Conservation (phyloP, 2,888 invertebrate genomes). For the Ditula angustiorana region DNA sequence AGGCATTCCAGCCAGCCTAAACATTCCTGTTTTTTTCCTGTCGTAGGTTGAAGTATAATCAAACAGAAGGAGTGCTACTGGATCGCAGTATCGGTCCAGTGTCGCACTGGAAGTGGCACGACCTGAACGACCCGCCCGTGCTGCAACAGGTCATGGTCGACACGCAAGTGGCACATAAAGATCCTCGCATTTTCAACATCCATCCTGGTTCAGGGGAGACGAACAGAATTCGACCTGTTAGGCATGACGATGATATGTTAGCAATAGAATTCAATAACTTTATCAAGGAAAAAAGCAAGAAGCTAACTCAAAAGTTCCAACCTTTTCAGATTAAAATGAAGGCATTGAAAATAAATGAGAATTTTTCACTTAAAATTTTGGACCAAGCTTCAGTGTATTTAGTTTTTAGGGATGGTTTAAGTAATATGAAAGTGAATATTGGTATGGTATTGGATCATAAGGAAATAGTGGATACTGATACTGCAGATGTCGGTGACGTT, state of each 20-base stretch:
- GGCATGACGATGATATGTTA: slow-evolving; percentile 74
- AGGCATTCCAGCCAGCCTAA: too few relatives aligned
- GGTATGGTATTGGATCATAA: slow-evolving; percentile 82
- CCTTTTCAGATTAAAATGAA: slow-evolving; percentile 80
- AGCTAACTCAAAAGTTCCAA: slow-evolving; percentile 68
- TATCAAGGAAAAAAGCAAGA: slow-evolving; percentile 74
- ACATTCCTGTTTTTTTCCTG: not conserved
- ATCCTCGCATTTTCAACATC: slow-evolving; percentile 69
- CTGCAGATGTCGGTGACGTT: slow-evolving; percentile 65
- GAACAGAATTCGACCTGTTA: slow-evolving; percentile 48
- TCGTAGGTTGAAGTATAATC: slow-evolving; percentile 75
- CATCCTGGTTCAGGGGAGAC: slow-evolving; percentile 44
- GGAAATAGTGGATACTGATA: slow-evolving; percentile 77
- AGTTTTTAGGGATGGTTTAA: slow-evolving; percentile 70
- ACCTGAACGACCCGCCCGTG: slow-evolving; percentile 76
- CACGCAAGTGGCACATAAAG: slow-evolving; percentile 72
- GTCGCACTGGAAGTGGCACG: slow-evolving; percentile 80
- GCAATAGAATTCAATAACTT: slow-evolving; percentile 78
- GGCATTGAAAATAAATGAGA: slow-evolving; percentile 74
- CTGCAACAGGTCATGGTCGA: slow-evolving; percentile 79
- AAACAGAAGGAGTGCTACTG: slow-evolving; percentile 77
- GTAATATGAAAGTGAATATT: slow-evolving; percentile 71
- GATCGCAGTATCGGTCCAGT: slow-evolving; percentile 73
- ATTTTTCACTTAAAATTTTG: slow-evolving; percentile 72
- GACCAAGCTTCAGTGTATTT: slow-evolving; percentile 76